Conservation (phyloP, 2,113 vertebrate genomes). For the Sisor rabdophorus region DNA sequence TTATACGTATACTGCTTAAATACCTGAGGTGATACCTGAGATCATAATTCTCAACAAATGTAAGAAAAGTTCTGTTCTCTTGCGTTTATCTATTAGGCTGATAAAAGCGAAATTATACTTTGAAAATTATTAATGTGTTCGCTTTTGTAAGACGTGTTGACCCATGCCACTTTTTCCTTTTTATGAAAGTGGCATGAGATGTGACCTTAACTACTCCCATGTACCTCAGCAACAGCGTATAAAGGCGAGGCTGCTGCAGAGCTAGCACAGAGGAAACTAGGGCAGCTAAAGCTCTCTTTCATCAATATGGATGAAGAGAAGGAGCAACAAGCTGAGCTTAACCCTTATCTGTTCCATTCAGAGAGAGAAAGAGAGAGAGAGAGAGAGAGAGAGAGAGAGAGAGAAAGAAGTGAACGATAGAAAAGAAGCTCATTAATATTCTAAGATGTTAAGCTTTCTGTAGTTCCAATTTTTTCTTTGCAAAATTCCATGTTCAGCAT, state of each 20-base stretch:
- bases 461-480: constrained; percentile 17
- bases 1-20: too few relatives aligned
- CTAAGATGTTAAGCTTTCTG: constrained; percentile 11
- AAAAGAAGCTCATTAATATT: constrained; percentile 35
- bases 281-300: constrained; percentile 29
- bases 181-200: constrained; percentile 13
- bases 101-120: neutral
- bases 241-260: constrained; percentile 31
- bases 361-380: constrained; percentile 16
- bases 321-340: constrained; percentile 44
- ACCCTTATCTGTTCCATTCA: constrained; percentile 32
- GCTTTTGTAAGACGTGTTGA: neutral
- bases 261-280: constrained; percentile 32
- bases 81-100: neutral
- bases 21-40: too few relatives aligned
- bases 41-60: too few relatives aligned
- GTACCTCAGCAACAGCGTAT: constrained; percentile 20
- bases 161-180: neutral
- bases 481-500: constrained; percentile 28
- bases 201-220: constrained; percentile 12
- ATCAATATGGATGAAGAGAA: constrained; percentile 45
- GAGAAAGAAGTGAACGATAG: constrained; percentile 23
- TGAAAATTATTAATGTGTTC: neutral
- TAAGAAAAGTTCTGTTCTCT: neutral
- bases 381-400: constrained; percentile 21